These are phyloP conservation scores for Gorsachius magnificus DNA, from an alignment of 2,797 vertebrate species.

Conservation along the genomic window DNA sequence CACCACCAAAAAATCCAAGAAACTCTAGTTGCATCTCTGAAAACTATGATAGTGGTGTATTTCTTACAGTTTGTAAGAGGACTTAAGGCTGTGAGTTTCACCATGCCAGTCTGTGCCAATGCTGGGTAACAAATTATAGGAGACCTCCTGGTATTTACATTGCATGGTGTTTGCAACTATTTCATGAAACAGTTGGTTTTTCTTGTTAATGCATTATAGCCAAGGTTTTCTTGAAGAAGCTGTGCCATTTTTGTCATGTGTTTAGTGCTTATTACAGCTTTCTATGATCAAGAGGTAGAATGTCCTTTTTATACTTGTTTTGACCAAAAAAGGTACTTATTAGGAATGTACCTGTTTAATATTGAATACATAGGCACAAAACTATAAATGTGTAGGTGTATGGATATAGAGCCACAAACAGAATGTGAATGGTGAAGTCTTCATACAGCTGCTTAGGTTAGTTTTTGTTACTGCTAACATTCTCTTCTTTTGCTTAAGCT, in stretches of 20 bases:
- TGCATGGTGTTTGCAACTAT: background rate
- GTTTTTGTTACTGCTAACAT: conserved; percentile 5
- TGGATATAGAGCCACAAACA: conserved; percentile 14
- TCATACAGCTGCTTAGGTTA: background rate
- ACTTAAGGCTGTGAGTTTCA: background rate
- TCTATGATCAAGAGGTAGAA: conserved; percentile 1
- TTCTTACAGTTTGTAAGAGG: background rate
- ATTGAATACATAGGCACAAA: conserved; percentile 30
- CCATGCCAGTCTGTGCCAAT: background rate
- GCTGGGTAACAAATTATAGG: background rate
- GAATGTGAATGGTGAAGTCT: conserved; percentile 42
- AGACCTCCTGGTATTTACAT: background rate
- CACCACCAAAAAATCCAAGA: background rate
- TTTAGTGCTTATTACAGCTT: background rate
- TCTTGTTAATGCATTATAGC: background rate
- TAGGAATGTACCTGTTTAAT: conserved; percentile 47
- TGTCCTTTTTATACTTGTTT: background rate
- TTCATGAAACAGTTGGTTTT: background rate
- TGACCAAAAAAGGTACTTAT: conserved; percentile 29
- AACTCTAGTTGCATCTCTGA: background rate
- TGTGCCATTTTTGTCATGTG: background rate
- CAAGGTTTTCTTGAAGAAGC: background rate
- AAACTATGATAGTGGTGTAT: background rate
- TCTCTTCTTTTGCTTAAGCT: background rate
- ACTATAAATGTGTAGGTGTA: background rate